These are phyloP conservation scores for Rhinella marina DNA, from an alignment of 2,797 vertebrate species.

Conservation along the genomic window DNA sequence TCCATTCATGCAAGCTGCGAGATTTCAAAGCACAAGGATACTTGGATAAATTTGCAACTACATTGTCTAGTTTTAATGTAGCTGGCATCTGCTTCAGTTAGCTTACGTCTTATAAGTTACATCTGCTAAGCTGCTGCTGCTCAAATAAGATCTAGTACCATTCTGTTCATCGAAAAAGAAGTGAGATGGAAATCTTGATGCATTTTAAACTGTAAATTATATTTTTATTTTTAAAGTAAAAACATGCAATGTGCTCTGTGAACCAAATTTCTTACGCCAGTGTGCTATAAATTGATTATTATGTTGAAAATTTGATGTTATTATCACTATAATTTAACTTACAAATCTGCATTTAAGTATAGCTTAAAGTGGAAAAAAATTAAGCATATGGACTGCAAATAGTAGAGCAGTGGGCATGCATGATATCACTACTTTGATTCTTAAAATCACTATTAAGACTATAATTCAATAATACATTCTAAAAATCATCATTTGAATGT, in stretches of 20 bases:
- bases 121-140: slow-evolving; percentile 20
- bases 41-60: slow-evolving; percentile 29
- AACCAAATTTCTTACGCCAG: slow-evolving; percentile 19
- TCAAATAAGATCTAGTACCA: slow-evolving; percentile 1
- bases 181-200: not conserved
- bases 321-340: not conserved
- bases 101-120: slow-evolving; percentile 31
- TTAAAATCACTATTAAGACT: not conserved
- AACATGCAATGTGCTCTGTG: slow-evolving; percentile 37
- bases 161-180: slow-evolving; percentile 29
- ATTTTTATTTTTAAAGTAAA: slow-evolving; percentile 23
- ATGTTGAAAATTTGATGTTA: slow-evolving; percentile 36
- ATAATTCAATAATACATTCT: not conserved
- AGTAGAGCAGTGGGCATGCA: not conserved
- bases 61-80: slow-evolving; percentile 25
- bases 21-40: slow-evolving; percentile 53
- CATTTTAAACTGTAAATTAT: slow-evolving; percentile 33
- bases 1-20: slow-evolving; percentile 25
- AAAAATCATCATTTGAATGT: not conserved
- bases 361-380: not conserved
- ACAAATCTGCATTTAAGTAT: slow-evolving; percentile 10
- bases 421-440: not conserved
- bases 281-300: slow-evolving; percentile 6
- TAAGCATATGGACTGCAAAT: not conserved
- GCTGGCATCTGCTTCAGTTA: slow-evolving; percentile 48